Evolutionary conservation across 2,113 vertebrate genomes (phyloP).

Genomic region (Anarhynchus alexandrinus): DNA sequence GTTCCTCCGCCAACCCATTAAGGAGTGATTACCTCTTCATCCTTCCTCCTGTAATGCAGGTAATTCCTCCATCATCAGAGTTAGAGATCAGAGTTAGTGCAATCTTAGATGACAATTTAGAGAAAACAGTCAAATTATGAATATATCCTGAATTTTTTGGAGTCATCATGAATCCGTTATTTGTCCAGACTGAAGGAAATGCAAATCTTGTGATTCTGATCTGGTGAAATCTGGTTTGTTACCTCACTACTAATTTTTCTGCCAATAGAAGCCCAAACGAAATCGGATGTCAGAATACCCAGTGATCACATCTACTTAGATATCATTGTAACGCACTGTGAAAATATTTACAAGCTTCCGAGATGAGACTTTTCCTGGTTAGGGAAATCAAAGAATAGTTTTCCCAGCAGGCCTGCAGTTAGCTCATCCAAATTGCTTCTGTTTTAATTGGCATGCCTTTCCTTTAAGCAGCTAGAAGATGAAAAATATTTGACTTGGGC

Average conservation of each 20-base stretch:
- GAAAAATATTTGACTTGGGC: constrained; percentile 46
- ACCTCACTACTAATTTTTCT: not conserved
- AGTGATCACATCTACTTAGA: not conserved
- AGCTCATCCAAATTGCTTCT: constrained; percentile 42
- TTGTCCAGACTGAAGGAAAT: not conserved
- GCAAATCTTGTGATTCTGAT: not conserved
- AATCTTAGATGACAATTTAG: not conserved
- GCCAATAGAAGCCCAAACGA: not conserved
- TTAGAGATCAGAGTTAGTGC: too few relatives aligned
- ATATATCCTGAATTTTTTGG: not conserved
- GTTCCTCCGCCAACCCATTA: not conserved
- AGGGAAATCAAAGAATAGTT: constrained; percentile 50
- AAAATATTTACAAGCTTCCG: constrained; percentile 58
- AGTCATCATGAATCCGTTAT: accelerated
- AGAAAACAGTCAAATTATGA: not conserved
- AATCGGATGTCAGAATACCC: not conserved
- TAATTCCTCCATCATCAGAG: not conserved
- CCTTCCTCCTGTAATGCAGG: not conserved
- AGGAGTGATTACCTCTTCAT: not conserved
- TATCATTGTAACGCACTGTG: not conserved
- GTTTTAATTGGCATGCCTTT: constrained; percentile 38
- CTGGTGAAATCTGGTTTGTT: not conserved
- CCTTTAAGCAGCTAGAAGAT: constrained; percentile 15
- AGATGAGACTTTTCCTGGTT: constrained; percentile 26
- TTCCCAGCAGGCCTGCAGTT: constrained; percentile 45